Conservation (phyloP, 2,797 vertebrate species). For the Leucoraja ocellata region DNA sequence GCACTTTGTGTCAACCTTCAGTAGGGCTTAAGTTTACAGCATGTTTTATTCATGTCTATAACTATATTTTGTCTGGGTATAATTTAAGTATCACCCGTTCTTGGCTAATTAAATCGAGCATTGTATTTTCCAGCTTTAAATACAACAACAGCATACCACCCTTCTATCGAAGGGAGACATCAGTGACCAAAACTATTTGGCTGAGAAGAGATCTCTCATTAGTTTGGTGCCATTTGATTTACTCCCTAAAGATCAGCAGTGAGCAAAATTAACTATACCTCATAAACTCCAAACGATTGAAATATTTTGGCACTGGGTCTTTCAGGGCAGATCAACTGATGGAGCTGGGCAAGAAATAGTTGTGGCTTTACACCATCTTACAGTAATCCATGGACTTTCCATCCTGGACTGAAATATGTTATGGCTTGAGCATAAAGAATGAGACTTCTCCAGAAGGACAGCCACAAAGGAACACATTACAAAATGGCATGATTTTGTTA, state of each 20-base stretch:
- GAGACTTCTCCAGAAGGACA: slow-evolving; percentile 5
- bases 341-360: background rate
- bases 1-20: too few relatives aligned
- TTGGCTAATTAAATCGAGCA: slow-evolving; percentile 24
- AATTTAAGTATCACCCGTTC: background rate
- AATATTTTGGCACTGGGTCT: slow-evolving; percentile 39
- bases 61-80: background rate
- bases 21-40: too few relatives aligned
- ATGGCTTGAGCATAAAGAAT: slow-evolving; percentile 34
- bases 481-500: background rate
- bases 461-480: background rate
- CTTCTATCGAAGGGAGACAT: slow-evolving; percentile 43
- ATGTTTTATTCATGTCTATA: background rate
- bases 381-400: slow-evolving; percentile 23
- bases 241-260: slow-evolving; percentile 40
- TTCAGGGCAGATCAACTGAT: slow-evolving; percentile 41
- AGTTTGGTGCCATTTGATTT: slow-evolving; percentile 28
- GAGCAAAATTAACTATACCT: slow-evolving; percentile 40
- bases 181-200: slow-evolving; percentile 34
- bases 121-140: slow-evolving; percentile 19
- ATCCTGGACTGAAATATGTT: slow-evolving; percentile 35
- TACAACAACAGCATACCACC: background rate
- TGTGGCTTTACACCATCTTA: slow-evolving; percentile 37
- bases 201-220: slow-evolving; percentile 42
- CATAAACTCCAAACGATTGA: slow-evolving; percentile 39